Base-by-base conservation (phyloP, 2,888 invertebrate genomes). In the Heliconius sara region DNA sequence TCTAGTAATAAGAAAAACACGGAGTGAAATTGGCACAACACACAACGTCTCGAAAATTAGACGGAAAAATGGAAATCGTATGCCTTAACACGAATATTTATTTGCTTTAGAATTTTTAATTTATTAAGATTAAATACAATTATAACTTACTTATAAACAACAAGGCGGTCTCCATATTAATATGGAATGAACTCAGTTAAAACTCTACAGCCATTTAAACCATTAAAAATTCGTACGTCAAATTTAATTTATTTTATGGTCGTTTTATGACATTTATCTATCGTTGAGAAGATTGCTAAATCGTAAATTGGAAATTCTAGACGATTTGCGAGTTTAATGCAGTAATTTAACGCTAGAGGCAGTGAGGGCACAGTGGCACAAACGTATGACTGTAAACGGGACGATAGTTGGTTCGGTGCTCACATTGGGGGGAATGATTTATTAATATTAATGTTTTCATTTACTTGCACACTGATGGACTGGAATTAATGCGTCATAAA, bases 201-300 rank as follows among this genome's bases (percentile, higher is more conserved):
- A 66, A 67, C 30, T 30, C 74, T 79, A 70, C 79, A 67, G 75
- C 70, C 27, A 27, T 65, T 65, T 16, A 72, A 78, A 81, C 83
- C 84, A 84, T 85, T 86, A 85, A 87, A 86, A 86, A 84, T 83
- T 79, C 65, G 81, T 79, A 81, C 74, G 78, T 83, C 83, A 84
- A 85, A 85, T 85, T 87, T 86, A 84, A 87, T 87, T 87, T 85
- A 80, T 82, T 90, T 90, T 90, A 91, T 86, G 84, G 85, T 81
- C 79, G 80, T 90, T 90, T 90, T 91, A 90, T 87, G 90, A 82
- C 85, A 85, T 88, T 89, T 89, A 89, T 90, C 88, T 87, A 85
- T 82, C 83, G 86, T 85, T 87, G 84, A 86, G 88, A 88, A 89
- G 90, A 89, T 90, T 90, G 89, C 85, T 88, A 88, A 89, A 88